A percentile compares a stretch with the other conserved stretches of the same genome.
These are phyloP conservation scores for Brachystomella parvula DNA, from an alignment of 1,140 invertebrate species.

Conservation along the genomic window DNA sequence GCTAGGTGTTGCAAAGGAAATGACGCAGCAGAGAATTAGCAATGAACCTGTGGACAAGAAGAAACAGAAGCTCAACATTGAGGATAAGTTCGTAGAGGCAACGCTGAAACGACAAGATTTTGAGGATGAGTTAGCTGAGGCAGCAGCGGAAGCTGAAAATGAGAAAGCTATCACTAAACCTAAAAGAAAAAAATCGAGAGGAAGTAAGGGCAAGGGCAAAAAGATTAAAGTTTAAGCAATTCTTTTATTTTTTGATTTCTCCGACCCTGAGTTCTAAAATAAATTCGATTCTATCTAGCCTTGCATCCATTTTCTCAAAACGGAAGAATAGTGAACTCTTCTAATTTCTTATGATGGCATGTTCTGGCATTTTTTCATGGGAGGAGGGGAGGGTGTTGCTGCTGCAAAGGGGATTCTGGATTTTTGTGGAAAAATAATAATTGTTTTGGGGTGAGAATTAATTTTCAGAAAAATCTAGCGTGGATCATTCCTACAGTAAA, in stretches of 20 bases:
- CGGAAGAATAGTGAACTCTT: neutral
- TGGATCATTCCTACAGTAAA: no score
- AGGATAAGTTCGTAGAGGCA: neutral
- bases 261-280: neutral
- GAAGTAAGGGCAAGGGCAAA: neutral
- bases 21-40: neutral
- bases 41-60: neutral
- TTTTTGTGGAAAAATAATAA: no score
- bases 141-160: neutral
- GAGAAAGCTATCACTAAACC: neutral
- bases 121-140: slow-evolving; percentile 8
- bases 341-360: neutral
- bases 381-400: no score
- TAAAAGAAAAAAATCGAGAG: neutral
- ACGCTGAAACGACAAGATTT: neutral
- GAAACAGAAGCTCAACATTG: neutral
- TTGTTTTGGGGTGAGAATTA: no score
- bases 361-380: no score
- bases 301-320: no score
- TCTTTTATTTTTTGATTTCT: neutral
- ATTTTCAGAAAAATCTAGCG: no score
- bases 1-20: neutral
- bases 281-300: neutral
- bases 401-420: no score
- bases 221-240: neutral